A percentile compares a stretch with the other conserved stretches of the same genome.
These are phyloP conservation scores for Platygyra sinensis DNA, from an alignment of 64 coral and sea anemone species.

Conservation along the genomic window DNA sequence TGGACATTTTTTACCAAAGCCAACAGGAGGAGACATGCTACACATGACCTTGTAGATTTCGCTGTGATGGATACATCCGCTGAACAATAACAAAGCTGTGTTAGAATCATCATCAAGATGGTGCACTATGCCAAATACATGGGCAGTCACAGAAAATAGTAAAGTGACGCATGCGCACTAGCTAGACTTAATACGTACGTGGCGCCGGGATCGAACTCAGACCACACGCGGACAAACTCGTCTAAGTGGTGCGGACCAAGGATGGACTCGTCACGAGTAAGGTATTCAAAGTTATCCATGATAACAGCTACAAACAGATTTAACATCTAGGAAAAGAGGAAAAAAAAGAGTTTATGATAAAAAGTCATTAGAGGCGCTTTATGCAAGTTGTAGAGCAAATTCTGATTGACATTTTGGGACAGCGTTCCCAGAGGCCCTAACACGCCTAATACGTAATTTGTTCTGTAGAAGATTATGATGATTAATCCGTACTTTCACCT, in stretches of 20 bases:
- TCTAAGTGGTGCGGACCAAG: constrained; percentile 90
- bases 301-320: constrained; percentile 96
- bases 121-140: background rate
- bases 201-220: constrained; percentile 86
- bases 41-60: constrained; percentile 89
- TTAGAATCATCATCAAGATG: background rate
- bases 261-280: constrained; percentile 92
- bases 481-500: too few species aligned
- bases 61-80: constrained; percentile 82
- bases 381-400: too few species aligned
- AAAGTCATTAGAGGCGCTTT: too few species aligned
- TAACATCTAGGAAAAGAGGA: constrained; percentile 68
- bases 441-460: too few species aligned
- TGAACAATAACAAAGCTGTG: background rate
- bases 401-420: too few species aligned
- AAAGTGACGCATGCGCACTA: background rate
- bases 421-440: too few species aligned
- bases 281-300: constrained; percentile 94
- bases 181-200: constrained; percentile 39
- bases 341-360: background rate
- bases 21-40: constrained; percentile 90
- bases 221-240: constrained; percentile 97
- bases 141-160: background rate
- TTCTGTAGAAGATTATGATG: too few species aligned
- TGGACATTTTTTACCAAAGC: constrained; percentile 92